Conservation (phyloP, 1,140 invertebrate species). For the Anthonomus grandis region DNA sequence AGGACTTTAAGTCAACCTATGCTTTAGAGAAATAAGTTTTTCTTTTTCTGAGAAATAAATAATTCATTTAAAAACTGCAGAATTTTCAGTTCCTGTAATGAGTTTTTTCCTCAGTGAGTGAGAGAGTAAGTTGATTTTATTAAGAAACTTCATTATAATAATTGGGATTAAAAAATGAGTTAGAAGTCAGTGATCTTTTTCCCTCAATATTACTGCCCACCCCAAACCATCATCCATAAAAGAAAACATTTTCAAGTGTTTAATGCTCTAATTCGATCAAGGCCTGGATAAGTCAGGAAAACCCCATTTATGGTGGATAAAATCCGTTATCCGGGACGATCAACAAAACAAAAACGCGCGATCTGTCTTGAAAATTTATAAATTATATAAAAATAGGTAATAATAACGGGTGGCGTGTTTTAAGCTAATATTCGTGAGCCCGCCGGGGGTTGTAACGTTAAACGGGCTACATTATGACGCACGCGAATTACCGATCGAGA, state of each 20-base stretch:
- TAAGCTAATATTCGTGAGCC: slow-evolving; percentile 41
- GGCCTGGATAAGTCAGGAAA: slow-evolving; percentile 11
- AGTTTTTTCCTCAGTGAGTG: too few species aligned
- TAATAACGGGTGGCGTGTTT: slow-evolving; percentile 45
- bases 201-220: too few species aligned
- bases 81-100: too few species aligned
- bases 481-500: slow-evolving; percentile 50
- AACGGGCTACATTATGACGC: slow-evolving; percentile 47
- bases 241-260: slow-evolving; percentile 26
- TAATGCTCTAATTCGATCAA: slow-evolving; percentile 15
- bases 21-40: too few species aligned
- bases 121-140: too few species aligned
- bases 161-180: too few species aligned
- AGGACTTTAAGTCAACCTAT: too few species aligned
- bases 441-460: slow-evolving; percentile 47
- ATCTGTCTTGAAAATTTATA: slow-evolving; percentile 44
- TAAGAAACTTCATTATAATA: too few species aligned
- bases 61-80: too few species aligned
- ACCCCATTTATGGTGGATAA: slow-evolving; percentile 20
- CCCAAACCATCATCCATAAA: too few species aligned
- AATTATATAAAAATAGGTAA: slow-evolving; percentile 44
- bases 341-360: slow-evolving; percentile 30
- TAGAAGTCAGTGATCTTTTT: too few species aligned
- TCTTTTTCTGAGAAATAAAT: too few species aligned
- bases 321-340: slow-evolving; percentile 27